A percentile compares a stretch with the other conserved stretches of the same genome.
Conservation (phyloP, 1,140 invertebrate species). For the Aphaenogaster floridana region DNA sequence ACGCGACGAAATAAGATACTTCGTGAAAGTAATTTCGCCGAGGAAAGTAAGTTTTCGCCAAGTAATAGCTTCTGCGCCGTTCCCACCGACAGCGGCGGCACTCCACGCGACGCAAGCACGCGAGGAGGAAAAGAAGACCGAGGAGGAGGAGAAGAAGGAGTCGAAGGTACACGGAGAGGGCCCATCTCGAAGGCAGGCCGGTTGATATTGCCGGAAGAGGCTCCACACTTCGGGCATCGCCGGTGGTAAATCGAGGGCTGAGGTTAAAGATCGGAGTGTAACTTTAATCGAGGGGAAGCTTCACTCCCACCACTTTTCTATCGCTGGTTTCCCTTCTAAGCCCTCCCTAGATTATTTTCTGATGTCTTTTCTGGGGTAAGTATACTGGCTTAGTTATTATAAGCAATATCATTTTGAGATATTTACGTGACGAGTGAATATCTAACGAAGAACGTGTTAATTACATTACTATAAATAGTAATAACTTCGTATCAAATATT, state of each 20-base stretch:
- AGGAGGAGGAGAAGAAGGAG: neutral
- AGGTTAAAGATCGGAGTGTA: conserved; percentile 72
- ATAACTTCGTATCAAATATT: neutral
- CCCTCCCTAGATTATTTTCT: conserved; percentile 4
- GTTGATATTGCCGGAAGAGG: conserved; percentile 69
- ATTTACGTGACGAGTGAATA: neutral
- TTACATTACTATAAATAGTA: neutral
- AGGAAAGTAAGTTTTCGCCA: conserved; percentile 78
- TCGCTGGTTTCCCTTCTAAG: neutral
- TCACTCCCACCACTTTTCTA: neutral
- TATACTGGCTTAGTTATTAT: neutral
- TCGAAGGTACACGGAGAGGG: neutral
- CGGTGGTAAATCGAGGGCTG: conserved; percentile 40
- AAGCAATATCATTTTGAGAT: neutral
- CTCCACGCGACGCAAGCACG: conserved; percentile 64
- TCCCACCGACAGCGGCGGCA: conserved; percentile 51
- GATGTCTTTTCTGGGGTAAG: neutral
- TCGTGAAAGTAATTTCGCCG: conserved; percentile 77
- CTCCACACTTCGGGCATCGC: conserved; percentile 53
- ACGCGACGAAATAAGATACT: conserved; percentile 78
- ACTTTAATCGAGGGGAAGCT: conserved; percentile 69
- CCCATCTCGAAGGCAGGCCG: conserved; percentile 45
- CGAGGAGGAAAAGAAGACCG: neutral
- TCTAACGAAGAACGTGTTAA: neutral
- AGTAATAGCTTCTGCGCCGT: conserved; percentile 76